phyloP scores from a whole-genome alignment of 53 echinoderm and acorn worm genomes.

The Holothuria leucospilota region DNA sequence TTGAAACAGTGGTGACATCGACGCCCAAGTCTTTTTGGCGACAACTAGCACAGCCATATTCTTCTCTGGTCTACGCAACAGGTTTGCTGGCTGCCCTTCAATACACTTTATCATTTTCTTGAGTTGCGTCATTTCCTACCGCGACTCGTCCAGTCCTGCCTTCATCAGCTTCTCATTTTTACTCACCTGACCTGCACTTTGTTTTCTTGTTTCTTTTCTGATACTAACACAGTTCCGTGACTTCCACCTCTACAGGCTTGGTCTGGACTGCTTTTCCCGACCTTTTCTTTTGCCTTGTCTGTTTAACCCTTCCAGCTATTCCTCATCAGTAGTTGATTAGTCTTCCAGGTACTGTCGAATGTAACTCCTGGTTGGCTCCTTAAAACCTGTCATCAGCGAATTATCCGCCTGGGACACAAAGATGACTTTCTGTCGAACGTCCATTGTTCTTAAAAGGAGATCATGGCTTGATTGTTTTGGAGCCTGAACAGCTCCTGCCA shows the following conservation, averaged over 20 bases:
- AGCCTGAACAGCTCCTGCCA: slow-evolving; percentile 47
- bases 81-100: not conserved
- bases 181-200: not conserved
- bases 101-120: no score
- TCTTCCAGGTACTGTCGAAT: not conserved
- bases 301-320: not conserved
- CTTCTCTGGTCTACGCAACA: not conserved
- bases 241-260: not conserved
- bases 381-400: slow-evolving; percentile 56
- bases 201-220: not conserved
- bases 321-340: not conserved
- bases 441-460: slow-evolving; percentile 49
- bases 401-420: slow-evolving; percentile 59
- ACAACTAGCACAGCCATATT: slow-evolving; percentile 27
- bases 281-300: slow-evolving; percentile 10
- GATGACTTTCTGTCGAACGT: slow-evolving; percentile 58
- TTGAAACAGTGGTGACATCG: slow-evolving; percentile 55
- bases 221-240: not conserved
- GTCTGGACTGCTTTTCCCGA: not conserved
- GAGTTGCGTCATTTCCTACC: no score
- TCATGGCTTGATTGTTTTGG: slow-evolving; percentile 39
- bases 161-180: slow-evolving; percentile 49
- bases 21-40: not conserved
- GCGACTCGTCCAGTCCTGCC: no score
- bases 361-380: slow-evolving; percentile 48